phyloP scores from a whole-genome alignment of 2,888 invertebrate species.

The Hedya salicella region DNA sequence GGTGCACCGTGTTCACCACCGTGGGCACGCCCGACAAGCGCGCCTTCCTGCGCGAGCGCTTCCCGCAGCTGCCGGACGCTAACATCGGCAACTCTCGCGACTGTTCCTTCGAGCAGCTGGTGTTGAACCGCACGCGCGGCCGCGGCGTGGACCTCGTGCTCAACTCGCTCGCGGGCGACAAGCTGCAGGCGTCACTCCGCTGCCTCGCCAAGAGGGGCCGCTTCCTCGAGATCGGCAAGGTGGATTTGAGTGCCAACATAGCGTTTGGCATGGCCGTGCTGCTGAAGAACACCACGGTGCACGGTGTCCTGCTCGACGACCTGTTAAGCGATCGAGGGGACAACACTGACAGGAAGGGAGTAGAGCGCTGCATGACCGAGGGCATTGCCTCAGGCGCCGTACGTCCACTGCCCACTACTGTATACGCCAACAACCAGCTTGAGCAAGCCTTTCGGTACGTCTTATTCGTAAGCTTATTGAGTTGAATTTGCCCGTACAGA shows the following conservation, averaged over 20 bases:
- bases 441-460: slow-evolving; percentile 89
- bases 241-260: slow-evolving; percentile 96
- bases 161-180: too few relatives aligned
- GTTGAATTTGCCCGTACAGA: too few relatives aligned
- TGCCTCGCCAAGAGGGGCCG: slow-evolving; percentile 96
- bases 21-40: too few relatives aligned
- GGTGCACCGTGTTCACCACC: too few relatives aligned
- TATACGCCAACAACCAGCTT: slow-evolving; percentile 93
- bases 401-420: slow-evolving; percentile 93
- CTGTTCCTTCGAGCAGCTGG: too few relatives aligned
- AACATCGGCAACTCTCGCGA: too few relatives aligned
- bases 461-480: too few relatives aligned
- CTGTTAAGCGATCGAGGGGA: slow-evolving; percentile 90
- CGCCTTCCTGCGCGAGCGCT: too few relatives aligned
- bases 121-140: slow-evolving; percentile 94
- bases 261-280: too few relatives aligned
- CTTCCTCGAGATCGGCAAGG: too few relatives aligned
- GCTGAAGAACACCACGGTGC: too few relatives aligned
- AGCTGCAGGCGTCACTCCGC: slow-evolving; percentile 96
- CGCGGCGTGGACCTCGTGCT: slow-evolving; percentile 97
- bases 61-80: too few relatives aligned
- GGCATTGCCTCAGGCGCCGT: slow-evolving; percentile 96
- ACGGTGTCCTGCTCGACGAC: slow-evolving; percentile 97
- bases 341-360: slow-evolving; percentile 88
- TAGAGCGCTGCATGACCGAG: slow-evolving; percentile 91